These are phyloP conservation scores for Pseudorhombus dupliciocellatus DNA, from an alignment of 2,113 vertebrate species.

Conservation along the genomic window DNA sequence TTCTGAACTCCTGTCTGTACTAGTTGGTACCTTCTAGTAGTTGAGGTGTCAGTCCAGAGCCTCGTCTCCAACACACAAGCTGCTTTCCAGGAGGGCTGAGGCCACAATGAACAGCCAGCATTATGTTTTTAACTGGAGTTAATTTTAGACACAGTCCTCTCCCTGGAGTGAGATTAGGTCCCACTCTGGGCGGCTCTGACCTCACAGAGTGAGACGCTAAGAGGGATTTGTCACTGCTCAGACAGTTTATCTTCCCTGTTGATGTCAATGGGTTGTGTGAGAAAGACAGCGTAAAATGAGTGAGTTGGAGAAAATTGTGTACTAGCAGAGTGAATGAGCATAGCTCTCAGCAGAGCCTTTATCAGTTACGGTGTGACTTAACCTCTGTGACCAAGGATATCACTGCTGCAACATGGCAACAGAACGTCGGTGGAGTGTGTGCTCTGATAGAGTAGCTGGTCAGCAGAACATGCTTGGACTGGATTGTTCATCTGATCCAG, in stretches of 20 bases:
- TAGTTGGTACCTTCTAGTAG: not conserved
- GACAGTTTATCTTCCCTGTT: slow-evolving; percentile 72
- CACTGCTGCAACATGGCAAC: not conserved
- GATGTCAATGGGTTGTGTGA: slow-evolving; percentile 57
- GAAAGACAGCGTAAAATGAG: slow-evolving; percentile 19
- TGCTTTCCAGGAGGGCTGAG: slow-evolving; percentile 6
- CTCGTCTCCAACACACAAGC: slow-evolving; percentile 16
- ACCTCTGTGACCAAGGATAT: slow-evolving; percentile 4
- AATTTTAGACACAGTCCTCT: slow-evolving; percentile 74
- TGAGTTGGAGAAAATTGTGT: slow-evolving; percentile 11
- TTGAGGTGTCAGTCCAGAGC: not conserved
- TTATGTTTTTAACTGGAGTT: slow-evolving; percentile 67
- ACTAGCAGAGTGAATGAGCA: slow-evolving; percentile 36
- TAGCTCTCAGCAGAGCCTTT: slow-evolving; percentile 15
- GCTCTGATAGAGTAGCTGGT: slow-evolving; percentile 16
- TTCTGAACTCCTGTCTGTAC: not conserved
- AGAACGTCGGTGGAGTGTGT: slow-evolving; percentile 12
- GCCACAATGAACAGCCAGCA: slow-evolving; percentile 31
- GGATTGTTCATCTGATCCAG: slow-evolving; percentile 51
- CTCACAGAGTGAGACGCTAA: slow-evolving; percentile 74
- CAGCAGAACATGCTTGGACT: slow-evolving; percentile 60
- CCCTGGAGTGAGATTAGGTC: slow-evolving; percentile 73
- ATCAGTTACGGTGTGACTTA: slow-evolving; percentile 2
- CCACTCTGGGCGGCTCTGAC: slow-evolving; percentile 72
- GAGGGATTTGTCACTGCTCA: slow-evolving; percentile 76